phyloP scores from a whole-genome alignment of 1,140 invertebrate genomes.

The Psix sp. region DNA sequence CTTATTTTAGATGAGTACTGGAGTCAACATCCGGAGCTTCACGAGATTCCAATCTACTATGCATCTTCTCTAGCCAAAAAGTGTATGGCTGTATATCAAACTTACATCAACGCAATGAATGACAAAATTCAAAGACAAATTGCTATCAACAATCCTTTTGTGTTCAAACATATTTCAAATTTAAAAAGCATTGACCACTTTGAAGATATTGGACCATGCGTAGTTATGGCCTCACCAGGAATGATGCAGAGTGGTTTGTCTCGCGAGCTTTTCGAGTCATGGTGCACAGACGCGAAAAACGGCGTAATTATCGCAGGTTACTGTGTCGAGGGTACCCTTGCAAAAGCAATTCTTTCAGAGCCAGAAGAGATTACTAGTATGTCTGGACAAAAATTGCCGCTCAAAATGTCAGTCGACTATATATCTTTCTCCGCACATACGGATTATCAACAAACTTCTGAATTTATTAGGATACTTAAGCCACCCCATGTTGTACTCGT shows the following conservation, averaged over 20 bases:
- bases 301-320: conserved; percentile 99
- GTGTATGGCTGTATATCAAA: conserved; percentile 99
- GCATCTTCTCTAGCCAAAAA: conserved; percentile 99
- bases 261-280: conserved; percentile 97
- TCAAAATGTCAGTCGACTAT: conserved; percentile 99
- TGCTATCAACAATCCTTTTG: conserved; percentile 98
- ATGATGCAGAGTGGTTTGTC: conserved; percentile 99
- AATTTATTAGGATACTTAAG: conserved; percentile 95
- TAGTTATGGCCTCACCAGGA: conserved; percentile 99
- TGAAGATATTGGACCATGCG: conserved; percentile 99
- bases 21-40: conserved; percentile 97
- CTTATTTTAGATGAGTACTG: conserved; percentile 99
- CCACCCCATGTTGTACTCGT: conserved; percentile 98
- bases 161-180: conserved; percentile 99
- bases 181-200: conserved; percentile 99
- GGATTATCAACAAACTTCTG: conserved; percentile 98
- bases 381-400: conserved; percentile 94
- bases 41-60: conserved; percentile 99
- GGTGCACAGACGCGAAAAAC: conserved; percentile 99
- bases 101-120: conserved; percentile 99
- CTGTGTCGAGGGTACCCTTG: conserved; percentile 98
- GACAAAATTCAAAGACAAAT: conserved; percentile 97
- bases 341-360: conserved; percentile 97
- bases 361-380: conserved; percentile 98
- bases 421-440: conserved; percentile 99